Base-by-base conservation (phyloP, 2,888 invertebrate species). In the Oasisia sp. region DNA sequence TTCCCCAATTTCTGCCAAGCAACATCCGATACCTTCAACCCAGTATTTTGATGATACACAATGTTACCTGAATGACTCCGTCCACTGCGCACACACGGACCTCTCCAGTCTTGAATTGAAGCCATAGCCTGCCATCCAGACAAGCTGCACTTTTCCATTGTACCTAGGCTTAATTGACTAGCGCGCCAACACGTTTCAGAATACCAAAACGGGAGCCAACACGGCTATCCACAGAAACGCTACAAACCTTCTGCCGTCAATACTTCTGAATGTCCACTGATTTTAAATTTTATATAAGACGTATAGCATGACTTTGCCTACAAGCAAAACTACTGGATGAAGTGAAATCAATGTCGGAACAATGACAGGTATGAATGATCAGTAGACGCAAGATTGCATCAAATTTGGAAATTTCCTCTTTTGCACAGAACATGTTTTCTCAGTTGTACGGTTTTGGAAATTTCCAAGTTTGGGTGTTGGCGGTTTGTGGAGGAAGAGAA, bases 321-420 rank as follows among this genome's bases (percentile, higher is more conserved):
- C 74, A 74, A 74, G 74, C 74, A 74, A 74, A 74, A 74, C 74
- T 74, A 74, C 74, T 74, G 74, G 74, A 74, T 74, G 74, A 74
- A 19, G 74, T 27, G 74, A 74, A 74, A 74, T 74, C 74, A 5
- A 74, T 74, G 74, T 74, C 74, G 19, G 74, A 74, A 74, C 74
- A 74, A 74, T 74, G 74, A 74, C 27, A 27, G 74, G 74, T 74
- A 74, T 74, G 27, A 74, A 74, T 74, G 74, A 74, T n/a, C 74
- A 74, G 14, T 74, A 74, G 74, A 74, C 74, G 74, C 74, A 74
- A 74, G n/a, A 27, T 27, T 74, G 74, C 74, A 74, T 74, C 74
- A 74, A 74, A 74, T 74, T 74, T 74, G 74, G 74, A 74, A 74
- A 74, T 74, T 74, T 74, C 74, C 74, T n/a, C 5, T 74, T 74